Evolutionary conservation across 2,888 invertebrate genomes (phyloP).

Genomic region (Mythimna pallens): DNA sequence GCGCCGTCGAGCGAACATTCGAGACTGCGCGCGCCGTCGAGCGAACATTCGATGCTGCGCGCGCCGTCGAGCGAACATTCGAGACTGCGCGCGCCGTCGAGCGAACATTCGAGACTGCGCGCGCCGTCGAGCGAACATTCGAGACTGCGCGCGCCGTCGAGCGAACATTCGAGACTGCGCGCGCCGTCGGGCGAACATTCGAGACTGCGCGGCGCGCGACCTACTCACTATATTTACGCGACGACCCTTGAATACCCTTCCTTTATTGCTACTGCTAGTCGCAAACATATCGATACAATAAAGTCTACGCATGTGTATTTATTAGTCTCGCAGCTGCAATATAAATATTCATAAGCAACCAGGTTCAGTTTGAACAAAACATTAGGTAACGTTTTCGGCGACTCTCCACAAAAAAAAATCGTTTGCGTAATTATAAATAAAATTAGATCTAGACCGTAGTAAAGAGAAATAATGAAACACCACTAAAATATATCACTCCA

Average conservation of each 20-base stretch:
- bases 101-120: too few species aligned
- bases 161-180: too few species aligned
- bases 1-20: not conserved
- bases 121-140: too few species aligned
- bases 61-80: not conserved
- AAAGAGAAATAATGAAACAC: constrained; percentile 44
- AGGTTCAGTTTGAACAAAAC: constrained; percentile 25
- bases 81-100: too few species aligned
- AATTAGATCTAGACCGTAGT: constrained; percentile 48
- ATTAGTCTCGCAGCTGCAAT: not conserved
- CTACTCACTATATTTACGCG: not conserved
- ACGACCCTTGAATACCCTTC: not conserved
- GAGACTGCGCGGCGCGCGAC: too few species aligned
- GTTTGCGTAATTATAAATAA: constrained; percentile 38
- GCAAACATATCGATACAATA: constrained; percentile 9
- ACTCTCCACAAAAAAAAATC: constrained; percentile 48
- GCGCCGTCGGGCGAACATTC: too few species aligned
- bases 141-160: too few species aligned
- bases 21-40: not conserved
- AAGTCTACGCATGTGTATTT: not conserved
- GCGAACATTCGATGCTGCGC: not conserved
- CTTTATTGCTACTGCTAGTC: not conserved
- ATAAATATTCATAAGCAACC: constrained; percentile 14
- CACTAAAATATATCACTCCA: constrained; percentile 66
- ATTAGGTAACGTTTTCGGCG: constrained; percentile 52